These are phyloP conservation scores for Lepidocyrtoides sp. DNA, from an alignment of 2,888 invertebrate species.

Conservation along the genomic window DNA sequence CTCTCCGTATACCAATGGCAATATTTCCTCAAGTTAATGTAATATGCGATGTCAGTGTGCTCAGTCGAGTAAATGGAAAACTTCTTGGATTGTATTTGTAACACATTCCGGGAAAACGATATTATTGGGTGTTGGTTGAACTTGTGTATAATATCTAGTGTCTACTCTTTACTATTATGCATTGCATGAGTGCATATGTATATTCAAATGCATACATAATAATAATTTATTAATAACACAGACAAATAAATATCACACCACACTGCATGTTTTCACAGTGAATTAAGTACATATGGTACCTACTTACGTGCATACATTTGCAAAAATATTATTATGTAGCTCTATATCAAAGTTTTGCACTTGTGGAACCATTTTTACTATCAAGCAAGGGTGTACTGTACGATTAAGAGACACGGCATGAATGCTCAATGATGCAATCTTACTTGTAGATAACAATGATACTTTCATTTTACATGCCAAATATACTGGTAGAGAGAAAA, in stretches of 20 bases:
- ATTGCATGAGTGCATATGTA: too few relatives aligned
- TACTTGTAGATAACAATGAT: neutral
- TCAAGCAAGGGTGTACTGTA: neutral
- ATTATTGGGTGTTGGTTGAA: neutral
- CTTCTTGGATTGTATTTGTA: slow-evolving; percentile 11
- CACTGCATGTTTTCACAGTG: too few relatives aligned
- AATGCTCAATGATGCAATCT: neutral
- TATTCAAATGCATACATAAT: too few relatives aligned
- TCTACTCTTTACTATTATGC: neutral
- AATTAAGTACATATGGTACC: neutral
- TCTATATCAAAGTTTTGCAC: neutral
- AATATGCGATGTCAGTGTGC: neutral
- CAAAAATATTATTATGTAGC: neutral
- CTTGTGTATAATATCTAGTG: neutral
- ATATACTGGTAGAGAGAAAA: neutral
- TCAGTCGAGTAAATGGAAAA: slow-evolving; percentile 62
- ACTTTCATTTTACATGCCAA: neutral
- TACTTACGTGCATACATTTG: neutral
- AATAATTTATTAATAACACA: neutral
- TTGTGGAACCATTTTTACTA: neutral
- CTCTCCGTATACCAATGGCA: neutral
- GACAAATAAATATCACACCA: neutral
- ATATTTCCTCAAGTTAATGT: neutral
- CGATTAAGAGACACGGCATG: neutral
- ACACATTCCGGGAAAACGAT: neutral